Percentiles rank a stretch among this genome's conserved stretches.
Conservation (phyloP, 1,140 invertebrate species). For the Drosophila lowei region DNA sequence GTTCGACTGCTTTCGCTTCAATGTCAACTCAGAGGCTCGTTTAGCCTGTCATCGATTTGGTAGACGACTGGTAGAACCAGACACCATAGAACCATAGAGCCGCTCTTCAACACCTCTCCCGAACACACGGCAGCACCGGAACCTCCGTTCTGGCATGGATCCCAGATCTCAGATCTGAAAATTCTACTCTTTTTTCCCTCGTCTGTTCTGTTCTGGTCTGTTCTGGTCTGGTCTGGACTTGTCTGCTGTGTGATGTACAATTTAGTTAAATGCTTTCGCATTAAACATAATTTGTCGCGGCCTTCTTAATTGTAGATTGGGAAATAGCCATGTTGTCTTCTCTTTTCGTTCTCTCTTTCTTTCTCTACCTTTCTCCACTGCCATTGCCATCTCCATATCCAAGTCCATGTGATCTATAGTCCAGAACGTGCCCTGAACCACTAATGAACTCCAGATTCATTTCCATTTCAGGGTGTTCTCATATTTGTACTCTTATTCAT, state of each 20-base stretch:
- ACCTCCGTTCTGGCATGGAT: neutral
- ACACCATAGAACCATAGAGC: conserved; percentile 13
- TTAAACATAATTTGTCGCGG: conserved; percentile 56
- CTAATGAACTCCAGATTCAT: conserved; percentile 49
- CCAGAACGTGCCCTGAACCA: conserved; percentile 48
- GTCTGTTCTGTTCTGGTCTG: neutral
- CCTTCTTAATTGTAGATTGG: conserved; percentile 47
- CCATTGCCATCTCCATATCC: neutral
- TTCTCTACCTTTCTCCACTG: conserved; percentile 24
- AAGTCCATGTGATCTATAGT: conserved; percentile 32
- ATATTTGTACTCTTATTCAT: conserved; percentile 21
- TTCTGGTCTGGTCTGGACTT: too few relatives aligned
- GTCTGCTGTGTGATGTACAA: conserved; percentile 13
- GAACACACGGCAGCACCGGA: neutral
- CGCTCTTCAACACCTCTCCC: conserved; percentile 19
- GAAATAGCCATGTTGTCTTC: conserved; percentile 2
- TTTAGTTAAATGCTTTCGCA: conserved; percentile 55
- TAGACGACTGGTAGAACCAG: conserved; percentile 60
- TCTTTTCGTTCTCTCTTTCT: neutral
- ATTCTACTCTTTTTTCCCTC: conserved; percentile 28
- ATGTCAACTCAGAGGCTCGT: conserved; percentile 55
- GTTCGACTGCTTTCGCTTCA: conserved; percentile 69
- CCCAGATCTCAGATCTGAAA: conserved; percentile 36
- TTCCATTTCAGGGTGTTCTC: conserved; percentile 16
- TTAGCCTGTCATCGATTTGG: conserved; percentile 73